A percentile compares a stretch with the other conserved stretches of the same genome.
These are phyloP conservation scores for Sisor rabdophorus DNA, from an alignment of 2,113 vertebrate species.

Conservation along the genomic window DNA sequence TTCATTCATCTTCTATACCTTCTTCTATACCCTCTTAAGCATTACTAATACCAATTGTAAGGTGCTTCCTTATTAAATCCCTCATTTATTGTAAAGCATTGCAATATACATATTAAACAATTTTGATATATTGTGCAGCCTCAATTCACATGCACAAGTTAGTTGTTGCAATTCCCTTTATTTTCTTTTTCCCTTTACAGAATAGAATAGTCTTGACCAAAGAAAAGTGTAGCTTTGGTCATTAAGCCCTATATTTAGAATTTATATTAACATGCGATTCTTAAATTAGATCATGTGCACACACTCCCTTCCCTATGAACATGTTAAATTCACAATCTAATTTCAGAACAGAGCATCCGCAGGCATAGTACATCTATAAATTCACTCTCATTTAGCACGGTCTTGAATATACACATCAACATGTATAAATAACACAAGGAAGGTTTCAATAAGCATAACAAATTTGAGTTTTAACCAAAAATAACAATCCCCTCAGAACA, in stretches of 20 bases:
- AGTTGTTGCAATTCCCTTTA: no score
- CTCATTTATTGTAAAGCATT: no score
- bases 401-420: constrained; percentile 20
- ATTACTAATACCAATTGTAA: no score
- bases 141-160: no score
- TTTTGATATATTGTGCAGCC: no score
- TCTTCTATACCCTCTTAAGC: no score
- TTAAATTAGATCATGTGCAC: background rate
- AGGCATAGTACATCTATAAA: background rate
- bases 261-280: constrained; percentile 3
- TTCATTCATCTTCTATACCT: no score
- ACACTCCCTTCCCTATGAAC: background rate
- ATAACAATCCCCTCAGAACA: constrained; percentile 18
- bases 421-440: background rate
- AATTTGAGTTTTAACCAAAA: constrained; percentile 1
- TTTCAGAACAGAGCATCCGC: background rate
- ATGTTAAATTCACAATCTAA: background rate
- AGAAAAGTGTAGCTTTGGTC: background rate
- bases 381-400: background rate
- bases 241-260: background rate
- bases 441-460: constrained; percentile 5
- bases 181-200: no score
- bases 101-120: no score
- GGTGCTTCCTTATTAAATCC: no score
- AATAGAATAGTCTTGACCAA: background rate